phyloP scores from a whole-genome alignment of 64 coral and sea anemone genomes.

The Anthopleura sola region DNA sequence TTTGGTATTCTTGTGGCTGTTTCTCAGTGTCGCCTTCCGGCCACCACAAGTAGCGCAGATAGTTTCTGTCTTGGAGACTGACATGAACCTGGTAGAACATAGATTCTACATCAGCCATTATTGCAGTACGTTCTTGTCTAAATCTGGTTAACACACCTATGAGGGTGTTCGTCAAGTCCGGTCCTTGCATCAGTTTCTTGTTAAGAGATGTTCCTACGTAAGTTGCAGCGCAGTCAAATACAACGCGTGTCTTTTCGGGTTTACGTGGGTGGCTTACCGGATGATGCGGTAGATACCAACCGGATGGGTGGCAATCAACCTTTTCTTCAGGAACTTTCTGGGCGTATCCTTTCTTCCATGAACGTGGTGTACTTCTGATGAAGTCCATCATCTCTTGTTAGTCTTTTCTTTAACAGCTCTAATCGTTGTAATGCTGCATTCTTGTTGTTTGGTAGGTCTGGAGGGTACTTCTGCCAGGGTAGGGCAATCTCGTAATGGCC shows the following conservation, averaged over 20 bases:
- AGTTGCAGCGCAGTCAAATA: constrained; percentile 29
- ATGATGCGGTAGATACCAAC: constrained; percentile 58
- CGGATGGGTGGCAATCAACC: neutral
- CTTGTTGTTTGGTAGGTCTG: constrained; percentile 47
- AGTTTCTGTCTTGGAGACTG: constrained; percentile 38
- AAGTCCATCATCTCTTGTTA: neutral
- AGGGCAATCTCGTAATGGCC: constrained; percentile 49
- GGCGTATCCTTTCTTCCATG: constrained; percentile 37
- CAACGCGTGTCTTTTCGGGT: constrained; percentile 22
- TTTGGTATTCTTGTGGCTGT: constrained; percentile 45
- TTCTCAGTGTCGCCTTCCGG: constrained; percentile 18
- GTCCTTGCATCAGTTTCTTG: constrained; percentile 40
- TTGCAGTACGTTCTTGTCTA: constrained; percentile 29
- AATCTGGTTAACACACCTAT: constrained; percentile 55
- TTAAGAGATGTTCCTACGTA: constrained; percentile 29
- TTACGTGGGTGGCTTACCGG: constrained; percentile 29
- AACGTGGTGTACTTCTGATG: constrained; percentile 39
- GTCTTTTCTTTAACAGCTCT: constrained; percentile 25
- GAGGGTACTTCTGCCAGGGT: neutral
- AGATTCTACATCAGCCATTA: constrained; percentile 57
- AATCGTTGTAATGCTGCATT: constrained; percentile 32
- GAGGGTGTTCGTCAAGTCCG: constrained; percentile 56
- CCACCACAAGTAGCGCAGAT: constrained; percentile 68
- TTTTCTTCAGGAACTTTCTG: constrained; percentile 13
- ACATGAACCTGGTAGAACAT: constrained; percentile 69